A percentile compares a stretch with the other conserved stretches of the same genome.
Evolutionary conservation across 2,113 vertebrate genomes (phyloP).

Genomic region (Monarcha castaneiventris): DNA sequence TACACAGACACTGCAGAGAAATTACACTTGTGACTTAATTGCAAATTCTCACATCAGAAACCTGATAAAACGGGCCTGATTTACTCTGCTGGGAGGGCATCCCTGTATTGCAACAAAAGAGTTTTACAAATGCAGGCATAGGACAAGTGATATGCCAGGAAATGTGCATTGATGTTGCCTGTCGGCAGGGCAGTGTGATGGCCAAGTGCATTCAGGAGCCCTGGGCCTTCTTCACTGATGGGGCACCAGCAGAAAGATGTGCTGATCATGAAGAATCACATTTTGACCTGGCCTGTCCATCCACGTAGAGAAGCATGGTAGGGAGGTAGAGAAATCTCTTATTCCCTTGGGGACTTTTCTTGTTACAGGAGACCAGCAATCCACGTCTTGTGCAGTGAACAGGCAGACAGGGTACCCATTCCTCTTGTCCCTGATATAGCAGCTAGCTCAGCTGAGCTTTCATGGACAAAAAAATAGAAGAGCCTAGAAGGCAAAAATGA

Average conservation of each 20-base stretch:
- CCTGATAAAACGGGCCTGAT: neutral
- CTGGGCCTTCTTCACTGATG: neutral
- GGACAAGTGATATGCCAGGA: neutral
- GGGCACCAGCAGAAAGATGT: neutral
- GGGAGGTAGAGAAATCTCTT: neutral
- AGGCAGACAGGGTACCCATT: neutral
- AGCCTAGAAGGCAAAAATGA: constrained; percentile 7
- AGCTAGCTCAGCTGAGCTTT: neutral
- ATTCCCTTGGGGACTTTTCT: neutral
- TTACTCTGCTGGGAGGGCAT: neutral
- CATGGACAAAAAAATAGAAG: neutral
- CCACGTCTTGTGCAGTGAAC: neutral
- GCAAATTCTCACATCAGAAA: neutral
- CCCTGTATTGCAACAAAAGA: rapidly evolving
- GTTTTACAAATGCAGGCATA: neutral
- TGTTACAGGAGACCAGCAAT: neutral
- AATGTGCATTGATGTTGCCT: rapidly evolving
- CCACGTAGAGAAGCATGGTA: neutral
- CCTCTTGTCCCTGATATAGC: neutral
- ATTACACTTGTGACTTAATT: neutral
- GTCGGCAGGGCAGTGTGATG: neutral
- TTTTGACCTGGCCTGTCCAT: neutral
- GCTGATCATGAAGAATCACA: neutral
- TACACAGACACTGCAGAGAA: neutral
- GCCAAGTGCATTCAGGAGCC: neutral